These are phyloP conservation scores for Rhombomys opimus DNA, from an alignment of 2,113 vertebrate genomes.

Conservation along the genomic window DNA sequence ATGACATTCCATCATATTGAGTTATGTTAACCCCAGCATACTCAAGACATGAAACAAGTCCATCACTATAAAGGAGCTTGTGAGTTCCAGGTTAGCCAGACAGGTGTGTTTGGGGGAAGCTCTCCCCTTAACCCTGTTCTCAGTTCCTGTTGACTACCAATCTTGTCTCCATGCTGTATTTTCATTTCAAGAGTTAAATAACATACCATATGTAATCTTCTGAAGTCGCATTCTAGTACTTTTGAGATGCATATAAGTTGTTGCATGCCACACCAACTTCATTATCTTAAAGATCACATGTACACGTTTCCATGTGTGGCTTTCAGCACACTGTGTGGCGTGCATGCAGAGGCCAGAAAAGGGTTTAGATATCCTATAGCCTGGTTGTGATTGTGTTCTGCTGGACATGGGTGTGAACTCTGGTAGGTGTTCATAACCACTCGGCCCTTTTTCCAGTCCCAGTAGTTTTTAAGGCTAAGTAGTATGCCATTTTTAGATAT, in stretches of 20 bases:
- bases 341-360: background rate
- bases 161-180: background rate
- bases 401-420: background rate
- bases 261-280: background rate
- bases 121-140: background rate
- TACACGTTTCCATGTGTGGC: background rate
- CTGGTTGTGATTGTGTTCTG: background rate
- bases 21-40: background rate
- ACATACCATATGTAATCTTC: background rate
- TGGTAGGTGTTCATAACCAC: background rate
- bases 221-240: background rate
- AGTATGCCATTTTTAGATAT: background rate
- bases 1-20: background rate
- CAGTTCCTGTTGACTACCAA: background rate
- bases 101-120: background rate
- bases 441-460: background rate
- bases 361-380: background rate
- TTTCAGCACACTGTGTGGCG: background rate
- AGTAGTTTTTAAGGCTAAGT: background rate
- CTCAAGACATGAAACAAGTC: background rate
- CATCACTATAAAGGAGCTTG: background rate
- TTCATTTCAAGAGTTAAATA: background rate
- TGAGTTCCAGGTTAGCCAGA: background rate
- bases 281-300: background rate
- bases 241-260: background rate